These are phyloP conservation scores for Haliaeetus leucogaster DNA, from an alignment of 2,113 vertebrate genomes.

Conservation along the genomic window DNA sequence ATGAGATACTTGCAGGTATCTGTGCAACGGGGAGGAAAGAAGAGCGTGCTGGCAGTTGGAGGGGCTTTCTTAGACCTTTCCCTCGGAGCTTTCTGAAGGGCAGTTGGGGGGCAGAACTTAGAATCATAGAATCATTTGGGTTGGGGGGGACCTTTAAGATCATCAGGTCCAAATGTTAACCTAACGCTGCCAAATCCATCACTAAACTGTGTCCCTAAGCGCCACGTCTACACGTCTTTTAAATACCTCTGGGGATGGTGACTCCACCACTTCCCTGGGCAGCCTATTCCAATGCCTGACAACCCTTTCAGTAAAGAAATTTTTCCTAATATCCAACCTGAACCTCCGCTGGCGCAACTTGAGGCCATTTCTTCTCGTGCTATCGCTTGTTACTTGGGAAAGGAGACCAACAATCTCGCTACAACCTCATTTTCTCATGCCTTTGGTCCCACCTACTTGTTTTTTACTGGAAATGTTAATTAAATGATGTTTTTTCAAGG, in stretches of 20 bases:
- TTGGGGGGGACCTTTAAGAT: neutral
- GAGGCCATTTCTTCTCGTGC: neutral
- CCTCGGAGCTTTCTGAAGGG: neutral
- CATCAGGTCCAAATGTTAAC: fast-evolving
- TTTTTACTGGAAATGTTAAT: neutral
- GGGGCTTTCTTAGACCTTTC: neutral
- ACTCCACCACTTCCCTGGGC: neutral
- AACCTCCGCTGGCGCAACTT: neutral
- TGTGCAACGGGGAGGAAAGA: neutral
- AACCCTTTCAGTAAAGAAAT: neutral
- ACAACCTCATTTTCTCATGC: neutral
- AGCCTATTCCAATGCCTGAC: neutral
- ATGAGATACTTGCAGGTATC: neutral
- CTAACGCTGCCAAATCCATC: neutral
- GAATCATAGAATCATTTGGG: neutral
- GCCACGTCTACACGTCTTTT: fast-evolving
- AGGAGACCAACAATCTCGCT: fast-evolving
- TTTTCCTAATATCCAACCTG: neutral
- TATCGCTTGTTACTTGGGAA: neutral
- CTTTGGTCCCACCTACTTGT: neutral
- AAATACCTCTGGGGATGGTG: neutral
- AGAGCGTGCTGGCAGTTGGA: neutral
- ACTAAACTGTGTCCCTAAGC: neutral
- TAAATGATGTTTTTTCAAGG: neutral
- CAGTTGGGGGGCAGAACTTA: neutral